Conservation (phyloP, 1,140 invertebrate species). For the Dermatophagoides farinae region DNA sequence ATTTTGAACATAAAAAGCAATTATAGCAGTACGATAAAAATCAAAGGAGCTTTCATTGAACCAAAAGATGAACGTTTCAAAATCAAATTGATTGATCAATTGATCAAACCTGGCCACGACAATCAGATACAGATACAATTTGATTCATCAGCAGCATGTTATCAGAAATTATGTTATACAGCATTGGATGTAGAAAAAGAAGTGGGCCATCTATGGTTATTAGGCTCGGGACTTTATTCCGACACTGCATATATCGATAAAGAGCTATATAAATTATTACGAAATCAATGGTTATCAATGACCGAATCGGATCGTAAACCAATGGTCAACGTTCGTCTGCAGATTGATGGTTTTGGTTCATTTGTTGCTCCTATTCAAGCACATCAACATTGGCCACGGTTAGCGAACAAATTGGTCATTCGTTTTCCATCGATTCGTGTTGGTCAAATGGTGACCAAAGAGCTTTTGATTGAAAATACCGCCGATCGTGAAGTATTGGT, state of each 20-base stretch:
- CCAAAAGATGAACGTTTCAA: conserved; percentile 11
- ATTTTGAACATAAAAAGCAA: not conserved
- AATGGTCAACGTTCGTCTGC: conserved; percentile 42
- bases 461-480: conserved; percentile 33
- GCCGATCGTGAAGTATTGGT: conserved; percentile 30
- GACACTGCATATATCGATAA: conserved; percentile 39
- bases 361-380: conserved; percentile 47
- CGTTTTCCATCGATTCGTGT: conserved; percentile 60
- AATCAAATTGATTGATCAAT: not conserved
- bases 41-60: conserved; percentile 8
- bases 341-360: conserved; percentile 49
- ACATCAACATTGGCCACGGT: conserved; percentile 47
- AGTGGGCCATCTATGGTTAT: conserved; percentile 45
- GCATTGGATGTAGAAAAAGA: conserved; percentile 3
- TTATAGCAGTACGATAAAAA: not conserved
- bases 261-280: conserved; percentile 32
- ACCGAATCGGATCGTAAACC: conserved; percentile 12
- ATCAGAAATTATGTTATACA: conserved; percentile 42
- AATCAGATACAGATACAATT: conserved; percentile 38
- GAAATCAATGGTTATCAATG: conserved; percentile 17
- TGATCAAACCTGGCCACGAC: conserved; percentile 5
- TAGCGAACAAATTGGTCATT: conserved; percentile 32
- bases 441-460: conserved; percentile 42
- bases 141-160: conserved; percentile 45
- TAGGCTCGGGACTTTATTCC: conserved; percentile 41